Evolutionary conservation across 1,140 invertebrate species (phyloP).

Genomic region (Araneus ventricosus): DNA sequence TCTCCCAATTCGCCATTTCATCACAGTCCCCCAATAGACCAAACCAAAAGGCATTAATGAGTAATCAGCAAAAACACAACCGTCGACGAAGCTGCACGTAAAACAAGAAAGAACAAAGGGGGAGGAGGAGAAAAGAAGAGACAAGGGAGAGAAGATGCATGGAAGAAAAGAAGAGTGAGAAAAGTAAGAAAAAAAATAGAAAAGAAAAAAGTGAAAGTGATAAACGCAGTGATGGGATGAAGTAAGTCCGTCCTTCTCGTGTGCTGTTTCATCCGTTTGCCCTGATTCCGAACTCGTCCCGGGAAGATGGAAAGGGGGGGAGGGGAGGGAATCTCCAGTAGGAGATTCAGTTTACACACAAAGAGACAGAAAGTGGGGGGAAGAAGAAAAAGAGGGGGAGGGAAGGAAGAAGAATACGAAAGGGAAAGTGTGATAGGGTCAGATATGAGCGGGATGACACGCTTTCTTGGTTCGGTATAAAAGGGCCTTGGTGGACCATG

Average conservation of each 20-base stretch:
- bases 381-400: background rate
- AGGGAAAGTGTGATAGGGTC: conserved; percentile 60
- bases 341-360: conserved; percentile 52
- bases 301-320: background rate
- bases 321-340: background rate
- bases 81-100: background rate
- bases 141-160: too few relatives aligned
- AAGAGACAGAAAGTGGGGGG: conserved; percentile 7
- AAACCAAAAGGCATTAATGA: background rate
- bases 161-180: background rate
- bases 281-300: conserved; percentile 55
- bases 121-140: conserved; percentile 9
- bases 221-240: conserved; percentile 46
- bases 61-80: conserved; percentile 14
- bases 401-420: background rate
- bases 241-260: conserved; percentile 54
- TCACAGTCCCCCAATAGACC: background rate
- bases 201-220: conserved; percentile 10
- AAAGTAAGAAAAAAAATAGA: background rate
- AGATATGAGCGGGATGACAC: conserved; percentile 60
- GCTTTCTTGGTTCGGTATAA: conserved; percentile 51
- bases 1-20: background rate
- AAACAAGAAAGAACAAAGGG: conserved; percentile 6
- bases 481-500: conserved; percentile 51
- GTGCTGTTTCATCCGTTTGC: conserved; percentile 56